phyloP scores from a whole-genome alignment of 2,888 invertebrate species.

The Lasioglossum vierecki region DNA sequence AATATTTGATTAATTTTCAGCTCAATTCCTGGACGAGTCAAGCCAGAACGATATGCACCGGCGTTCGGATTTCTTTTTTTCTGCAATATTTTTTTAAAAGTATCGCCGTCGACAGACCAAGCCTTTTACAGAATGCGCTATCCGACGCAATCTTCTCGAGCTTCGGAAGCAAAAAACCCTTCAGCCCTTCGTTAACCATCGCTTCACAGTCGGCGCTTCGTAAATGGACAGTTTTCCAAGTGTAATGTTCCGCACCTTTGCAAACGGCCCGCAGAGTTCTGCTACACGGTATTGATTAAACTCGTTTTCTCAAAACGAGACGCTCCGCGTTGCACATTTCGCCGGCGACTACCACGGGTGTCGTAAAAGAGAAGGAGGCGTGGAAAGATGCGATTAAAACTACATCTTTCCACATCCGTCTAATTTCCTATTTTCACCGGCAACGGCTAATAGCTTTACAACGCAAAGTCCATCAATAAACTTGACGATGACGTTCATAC shows the following conservation, averaged over 20 bases:
- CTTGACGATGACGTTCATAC: neutral
- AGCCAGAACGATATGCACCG: neutral
- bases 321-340: conserved; percentile 40
- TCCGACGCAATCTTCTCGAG: conserved; percentile 3
- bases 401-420: conserved; percentile 12
- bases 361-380: conserved; percentile 22
- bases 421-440: conserved; percentile 22
- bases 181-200: conserved; percentile 32
- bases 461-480: neutral
- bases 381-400: conserved; percentile 31
- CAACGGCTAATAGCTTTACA: neutral
- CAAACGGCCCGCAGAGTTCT: conserved; percentile 46
- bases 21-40: neutral
- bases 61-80: neutral
- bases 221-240: conserved; percentile 34
- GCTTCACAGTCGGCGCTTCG: conserved; percentile 3
- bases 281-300: conserved; percentile 47
- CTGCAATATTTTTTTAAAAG: neutral
- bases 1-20: neutral
- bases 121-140: conserved; percentile 1
- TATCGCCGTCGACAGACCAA: neutral
- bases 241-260: conserved; percentile 37
- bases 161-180: conserved; percentile 38
- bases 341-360: conserved; percentile 32
- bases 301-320: conserved; percentile 46